phyloP scores from a whole-genome alignment of 2,888 invertebrate species.

The Pemphredon lugubris region DNA sequence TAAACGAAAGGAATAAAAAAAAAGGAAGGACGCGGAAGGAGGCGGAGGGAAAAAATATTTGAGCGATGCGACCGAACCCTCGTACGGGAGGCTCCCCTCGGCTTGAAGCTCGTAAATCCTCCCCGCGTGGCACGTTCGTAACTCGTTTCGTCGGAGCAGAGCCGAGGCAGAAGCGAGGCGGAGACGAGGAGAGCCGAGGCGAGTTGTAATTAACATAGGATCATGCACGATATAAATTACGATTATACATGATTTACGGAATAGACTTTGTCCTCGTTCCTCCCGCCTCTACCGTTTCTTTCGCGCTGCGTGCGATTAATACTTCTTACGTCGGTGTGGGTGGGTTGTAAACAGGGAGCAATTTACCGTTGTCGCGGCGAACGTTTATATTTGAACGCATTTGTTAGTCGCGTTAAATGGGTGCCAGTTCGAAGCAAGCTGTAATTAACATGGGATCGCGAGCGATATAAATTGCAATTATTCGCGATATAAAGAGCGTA shows the following conservation, averaged over 20 bases:
- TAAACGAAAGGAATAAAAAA: constrained; percentile 16
- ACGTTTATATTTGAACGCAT: too few relatives aligned
- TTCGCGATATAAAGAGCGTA: too few relatives aligned
- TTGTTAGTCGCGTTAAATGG: too few relatives aligned
- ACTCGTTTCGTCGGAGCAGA: constrained; percentile 30
- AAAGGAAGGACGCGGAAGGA: not conserved
- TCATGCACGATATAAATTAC: constrained; percentile 69
- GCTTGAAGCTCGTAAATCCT: constrained; percentile 60
- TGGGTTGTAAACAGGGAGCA: not conserved
- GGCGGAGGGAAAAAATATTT: constrained; percentile 27
- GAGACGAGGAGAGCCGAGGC: not conserved
- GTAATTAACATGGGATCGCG: too few relatives aligned
- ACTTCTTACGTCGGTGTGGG: not conserved
- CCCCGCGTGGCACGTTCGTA: constrained; percentile 10
- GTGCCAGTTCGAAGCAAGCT: too few relatives aligned
- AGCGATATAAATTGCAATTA: too few relatives aligned
- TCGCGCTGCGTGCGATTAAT: not conserved
- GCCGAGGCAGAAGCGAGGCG: not conserved
- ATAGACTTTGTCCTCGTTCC: not conserved
- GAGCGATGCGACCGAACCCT: constrained; percentile 42
- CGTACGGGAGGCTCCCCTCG: constrained; percentile 17
- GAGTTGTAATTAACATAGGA: constrained; percentile 70
- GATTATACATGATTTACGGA: constrained; percentile 70
- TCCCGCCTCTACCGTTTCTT: too few relatives aligned
- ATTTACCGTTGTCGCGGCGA: not conserved